Evolutionary conservation across 2,113 vertebrate genomes (phyloP), one percentile per base, ranked within the genome.

Genomic region (Sinocyclocheilus anophthalmus): DNA sequence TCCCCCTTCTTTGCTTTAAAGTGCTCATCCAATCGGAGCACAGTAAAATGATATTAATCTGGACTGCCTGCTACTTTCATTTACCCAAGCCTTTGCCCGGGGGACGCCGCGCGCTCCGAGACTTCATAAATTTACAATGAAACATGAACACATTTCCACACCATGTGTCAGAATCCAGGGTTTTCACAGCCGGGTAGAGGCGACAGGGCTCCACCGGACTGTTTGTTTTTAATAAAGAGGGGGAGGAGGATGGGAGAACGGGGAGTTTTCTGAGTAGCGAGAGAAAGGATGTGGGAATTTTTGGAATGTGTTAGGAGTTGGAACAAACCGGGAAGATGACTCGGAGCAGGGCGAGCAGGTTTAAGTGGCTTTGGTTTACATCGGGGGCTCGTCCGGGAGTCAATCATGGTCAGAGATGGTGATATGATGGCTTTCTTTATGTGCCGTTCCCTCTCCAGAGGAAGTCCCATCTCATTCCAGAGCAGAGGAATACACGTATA

Each of bases 121-220:
- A 91, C 95, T 96, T 95, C 94, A 95, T 94, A 95, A 94, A 94
- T 95, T 96, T 95, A 94, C 95, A 94, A 94, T 95, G 94, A 95
- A 96, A 95, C 94, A 94, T 89, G 94, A 95, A 94, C 94, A 95
- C 94, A 94, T 94, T 94, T 95, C 94, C 89, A 59, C 85, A 11
- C 79, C 76, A 24, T 85, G 95, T 95, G 93, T 95, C 93, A 94
- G 93, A 95, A 94, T 92, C 92, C 91, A 91, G 91, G 93, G 93
- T 93, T 91, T 92, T 88, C 88, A 86, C 92, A 91, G 86, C 88
- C 89, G 89, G 88, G 88, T 78, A 48, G 67, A 75, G 80, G 82
- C 22, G 83, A 87, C 55, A 39, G 57, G 78, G 53, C 87, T 88
- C 55, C 85, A 30, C 78, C 50, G 85, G 76, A 85, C 85, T 90